Conservation (phyloP, 2,113 vertebrate genomes). For the Gopherus flavomarginatus region DNA sequence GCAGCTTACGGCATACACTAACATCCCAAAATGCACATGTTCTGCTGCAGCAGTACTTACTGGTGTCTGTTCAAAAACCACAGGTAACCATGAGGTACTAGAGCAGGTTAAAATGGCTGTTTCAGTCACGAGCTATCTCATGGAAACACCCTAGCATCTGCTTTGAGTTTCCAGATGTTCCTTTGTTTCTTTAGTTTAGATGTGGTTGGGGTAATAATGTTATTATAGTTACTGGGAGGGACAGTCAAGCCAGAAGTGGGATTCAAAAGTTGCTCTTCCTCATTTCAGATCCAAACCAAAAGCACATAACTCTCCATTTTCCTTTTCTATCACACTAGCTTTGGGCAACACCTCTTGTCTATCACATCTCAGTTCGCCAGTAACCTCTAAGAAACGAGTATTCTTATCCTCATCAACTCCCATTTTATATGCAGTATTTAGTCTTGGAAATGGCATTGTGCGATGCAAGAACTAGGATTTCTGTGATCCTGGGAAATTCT, state of each 20-base stretch:
- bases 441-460: neutral
- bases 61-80: neutral
- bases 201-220: neutral
- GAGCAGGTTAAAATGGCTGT: neutral
- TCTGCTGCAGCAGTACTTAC: neutral
- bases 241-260: neutral
- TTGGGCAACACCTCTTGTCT: fast-evolving
- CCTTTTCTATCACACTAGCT: neutral
- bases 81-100: neutral
- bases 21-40: neutral
- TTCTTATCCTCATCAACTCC: neutral
- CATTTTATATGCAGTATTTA: fast-evolving
- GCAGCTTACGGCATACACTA: fast-evolving
- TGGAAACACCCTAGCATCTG: fast-evolving
- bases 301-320: neutral
- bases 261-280: neutral
- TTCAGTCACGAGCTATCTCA: fast-evolving
- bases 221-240: neutral
- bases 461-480: neutral
- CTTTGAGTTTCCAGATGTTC: neutral
- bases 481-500: neutral
- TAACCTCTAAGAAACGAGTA: neutral
- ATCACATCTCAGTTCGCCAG: fast-evolving
- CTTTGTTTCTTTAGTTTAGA: neutral
- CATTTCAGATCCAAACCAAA: neutral